A percentile compares a stretch with the other conserved stretches of the same genome.
phyloP scores from a whole-genome alignment of 2,113 vertebrate genomes.

The Paratilapia polleni region DNA sequence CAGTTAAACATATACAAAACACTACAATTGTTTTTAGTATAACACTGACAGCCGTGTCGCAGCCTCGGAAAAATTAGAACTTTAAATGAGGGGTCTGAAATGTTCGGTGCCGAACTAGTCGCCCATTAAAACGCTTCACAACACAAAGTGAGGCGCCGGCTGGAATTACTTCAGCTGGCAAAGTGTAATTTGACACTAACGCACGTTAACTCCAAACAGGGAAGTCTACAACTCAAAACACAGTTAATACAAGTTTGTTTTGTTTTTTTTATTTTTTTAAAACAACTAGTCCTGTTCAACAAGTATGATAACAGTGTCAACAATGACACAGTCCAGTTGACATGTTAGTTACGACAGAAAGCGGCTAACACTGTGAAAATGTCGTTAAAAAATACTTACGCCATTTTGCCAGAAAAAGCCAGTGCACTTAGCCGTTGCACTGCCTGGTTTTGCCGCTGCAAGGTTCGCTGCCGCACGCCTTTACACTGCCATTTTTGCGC shows the following conservation, averaged over 20 bases:
- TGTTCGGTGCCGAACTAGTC: not conserved
- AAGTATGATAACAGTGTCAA: not conserved
- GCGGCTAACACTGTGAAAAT: not conserved
- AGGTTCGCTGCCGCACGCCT: slow-evolving; percentile 70
- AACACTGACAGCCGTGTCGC: not conserved
- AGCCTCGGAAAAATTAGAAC: not conserved
- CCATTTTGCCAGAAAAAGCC: slow-evolving; percentile 83
- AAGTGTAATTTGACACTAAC: slow-evolving; percentile 15
- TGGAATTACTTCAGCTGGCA: not conserved
- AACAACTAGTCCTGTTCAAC: not conserved
- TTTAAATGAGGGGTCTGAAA: not conserved
- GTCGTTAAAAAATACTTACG: slow-evolving; percentile 73
- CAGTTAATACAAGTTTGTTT: not conserved
- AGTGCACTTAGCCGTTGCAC: slow-evolving; percentile 79
- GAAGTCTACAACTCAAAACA: not conserved
- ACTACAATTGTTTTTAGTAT: not conserved
- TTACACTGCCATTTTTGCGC: slow-evolving; percentile 76
- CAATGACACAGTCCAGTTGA: not conserved
- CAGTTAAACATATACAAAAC: not conserved
- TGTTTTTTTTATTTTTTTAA: not conserved
- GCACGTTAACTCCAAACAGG: not conserved
- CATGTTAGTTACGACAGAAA: not conserved
- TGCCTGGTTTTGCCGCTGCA: slow-evolving; percentile 81
- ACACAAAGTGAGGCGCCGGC: not conserved
- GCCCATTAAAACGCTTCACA: not conserved